Conservation (phyloP, 2,888 invertebrate genomes). For the Chesias legatella region DNA sequence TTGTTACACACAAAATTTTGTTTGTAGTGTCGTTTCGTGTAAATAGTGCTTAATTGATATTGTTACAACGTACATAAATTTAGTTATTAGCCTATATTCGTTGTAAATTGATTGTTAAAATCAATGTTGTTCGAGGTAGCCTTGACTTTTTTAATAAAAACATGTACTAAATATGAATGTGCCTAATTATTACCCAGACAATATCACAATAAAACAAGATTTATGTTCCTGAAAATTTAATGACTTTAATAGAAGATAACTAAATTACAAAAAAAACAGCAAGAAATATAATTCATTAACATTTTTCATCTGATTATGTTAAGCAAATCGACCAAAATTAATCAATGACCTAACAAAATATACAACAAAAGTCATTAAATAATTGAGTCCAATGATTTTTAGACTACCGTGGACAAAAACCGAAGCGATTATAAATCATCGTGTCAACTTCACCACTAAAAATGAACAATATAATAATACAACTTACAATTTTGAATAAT, state of each 20-base stretch:
- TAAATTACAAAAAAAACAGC: constrained; percentile 81
- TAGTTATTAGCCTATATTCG: too few relatives aligned
- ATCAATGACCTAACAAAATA: constrained; percentile 81
- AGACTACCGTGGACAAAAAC: constrained; percentile 62
- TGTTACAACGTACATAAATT: too few relatives aligned
- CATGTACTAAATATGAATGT: too few relatives aligned
- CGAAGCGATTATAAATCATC: constrained; percentile 56
- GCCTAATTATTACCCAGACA: not conserved
- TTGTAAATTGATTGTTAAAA: too few relatives aligned
- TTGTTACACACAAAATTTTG: too few relatives aligned
- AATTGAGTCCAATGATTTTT: constrained; percentile 75
- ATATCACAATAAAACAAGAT: constrained; percentile 44
- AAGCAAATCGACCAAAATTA: constrained; percentile 77
- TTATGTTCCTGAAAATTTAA: constrained; percentile 78
- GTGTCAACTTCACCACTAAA: constrained; percentile 67
- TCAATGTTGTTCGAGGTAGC: too few relatives aligned
- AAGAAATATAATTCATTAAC: constrained; percentile 73
- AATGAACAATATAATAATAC: constrained; percentile 74
- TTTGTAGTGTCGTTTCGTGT: too few relatives aligned
- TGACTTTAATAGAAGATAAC: constrained; percentile 81
- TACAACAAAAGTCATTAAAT: constrained; percentile 81
- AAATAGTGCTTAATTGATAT: too few relatives aligned
- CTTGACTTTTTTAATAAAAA: too few relatives aligned
- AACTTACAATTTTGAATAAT: constrained; percentile 80
- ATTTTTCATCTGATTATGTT: constrained; percentile 71